phyloP scores from a whole-genome alignment of 2,797 vertebrate species.

The Chromobotia macracanthus region DNA sequence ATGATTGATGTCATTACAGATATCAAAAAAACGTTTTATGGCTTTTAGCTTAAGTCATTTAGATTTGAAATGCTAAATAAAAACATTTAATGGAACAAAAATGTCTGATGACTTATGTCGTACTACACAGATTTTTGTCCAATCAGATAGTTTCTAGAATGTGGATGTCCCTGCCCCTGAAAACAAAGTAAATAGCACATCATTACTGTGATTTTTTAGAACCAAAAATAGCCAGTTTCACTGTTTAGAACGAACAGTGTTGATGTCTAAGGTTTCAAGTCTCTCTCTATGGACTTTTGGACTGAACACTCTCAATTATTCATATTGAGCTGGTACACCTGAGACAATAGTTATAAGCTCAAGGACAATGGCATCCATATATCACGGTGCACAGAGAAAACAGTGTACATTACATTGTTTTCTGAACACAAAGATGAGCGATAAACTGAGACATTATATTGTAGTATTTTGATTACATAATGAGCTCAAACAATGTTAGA shows the following conservation, averaged over 20 bases:
- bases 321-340: constrained; percentile 66
- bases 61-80: no score
- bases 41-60: no score
- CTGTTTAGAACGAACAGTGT: constrained; percentile 12
- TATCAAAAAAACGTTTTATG: no score
- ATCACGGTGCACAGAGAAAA: constrained; percentile 3
- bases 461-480: background rate
- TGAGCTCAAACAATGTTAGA: constrained; percentile 3
- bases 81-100: background rate
- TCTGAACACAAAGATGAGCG: background rate
- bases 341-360: constrained; percentile 67
- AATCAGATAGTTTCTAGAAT: background rate
- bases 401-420: background rate
- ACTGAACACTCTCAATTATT: constrained; percentile 74
- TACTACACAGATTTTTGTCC: background rate
- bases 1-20: no score
- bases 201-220: background rate
- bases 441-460: background rate
- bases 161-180: background rate
- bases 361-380: constrained; percentile 52
- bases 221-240: constrained; percentile 21
- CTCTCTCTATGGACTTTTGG: constrained; percentile 54
- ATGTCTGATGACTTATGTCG: background rate
- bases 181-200: background rate
- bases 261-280: constrained; percentile 51